These are phyloP conservation scores for Pristionchus fissidentatus DNA, from an alignment of 2,888 invertebrate species.

Conservation along the genomic window DNA sequence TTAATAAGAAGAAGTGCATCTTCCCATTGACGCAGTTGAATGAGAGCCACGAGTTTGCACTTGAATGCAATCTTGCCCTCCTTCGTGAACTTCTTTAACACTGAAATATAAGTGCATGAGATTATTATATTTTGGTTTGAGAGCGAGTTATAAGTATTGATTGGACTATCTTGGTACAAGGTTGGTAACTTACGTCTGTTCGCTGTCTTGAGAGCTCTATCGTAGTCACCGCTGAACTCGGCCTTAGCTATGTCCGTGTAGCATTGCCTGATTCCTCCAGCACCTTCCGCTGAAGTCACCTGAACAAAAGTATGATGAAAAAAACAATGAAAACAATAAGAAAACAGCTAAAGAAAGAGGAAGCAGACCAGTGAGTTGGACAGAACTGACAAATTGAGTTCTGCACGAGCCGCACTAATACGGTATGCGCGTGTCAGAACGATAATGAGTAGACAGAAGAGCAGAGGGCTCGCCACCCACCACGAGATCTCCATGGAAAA, in stretches of 20 bases:
- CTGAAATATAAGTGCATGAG: conserved; percentile 80
- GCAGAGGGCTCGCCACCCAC: no score
- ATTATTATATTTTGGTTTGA: neutral
- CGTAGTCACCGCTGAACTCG: conserved; percentile 87
- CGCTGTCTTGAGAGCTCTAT: conserved; percentile 90
- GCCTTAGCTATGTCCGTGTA: conserved; percentile 68
- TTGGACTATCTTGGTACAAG: no score
- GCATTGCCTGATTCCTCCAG: conserved; percentile 63
- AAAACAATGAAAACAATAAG: neutral
- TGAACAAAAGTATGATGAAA: conserved; percentile 15
- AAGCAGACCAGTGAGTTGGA: no score
- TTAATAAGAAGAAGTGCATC: conserved; percentile 85
- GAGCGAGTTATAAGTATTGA: no score
- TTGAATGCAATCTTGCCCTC: conserved; percentile 88
- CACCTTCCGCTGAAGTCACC: conserved; percentile 52
- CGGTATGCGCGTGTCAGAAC: no score
- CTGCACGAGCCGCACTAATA: no score
- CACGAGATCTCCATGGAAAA: no score
- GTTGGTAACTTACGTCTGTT: conserved; percentile 89
- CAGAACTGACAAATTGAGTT: no score
- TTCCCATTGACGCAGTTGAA: conserved; percentile 90
- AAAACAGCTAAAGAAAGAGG: no score
- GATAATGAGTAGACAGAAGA: no score
- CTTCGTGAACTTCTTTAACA: conserved; percentile 87
- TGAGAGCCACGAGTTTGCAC: conserved; percentile 91